These are phyloP conservation scores for Conops quadrifasciatus DNA, from an alignment of 2,888 invertebrate species.

Conservation along the genomic window DNA sequence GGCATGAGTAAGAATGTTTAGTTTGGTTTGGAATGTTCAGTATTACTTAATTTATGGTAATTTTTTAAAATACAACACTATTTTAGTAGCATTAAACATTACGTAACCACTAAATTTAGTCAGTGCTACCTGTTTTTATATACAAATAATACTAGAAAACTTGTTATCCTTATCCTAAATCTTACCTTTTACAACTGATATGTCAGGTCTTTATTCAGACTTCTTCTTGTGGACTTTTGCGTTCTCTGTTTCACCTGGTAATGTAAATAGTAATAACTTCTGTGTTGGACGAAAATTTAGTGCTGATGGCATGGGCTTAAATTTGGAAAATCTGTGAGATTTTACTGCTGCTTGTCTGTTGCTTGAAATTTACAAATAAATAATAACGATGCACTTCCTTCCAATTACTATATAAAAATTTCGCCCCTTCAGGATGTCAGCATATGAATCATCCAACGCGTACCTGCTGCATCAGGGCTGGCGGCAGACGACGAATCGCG, in stretches of 20 bases:
- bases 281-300: slow-evolving; percentile 10
- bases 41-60: background rate
- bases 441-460: slow-evolving; percentile 20
- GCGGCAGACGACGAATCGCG: background rate
- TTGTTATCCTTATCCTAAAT: background rate
- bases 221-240: slow-evolving; percentile 4
- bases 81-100: background rate
- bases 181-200: slow-evolving; percentile 26
- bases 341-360: background rate
- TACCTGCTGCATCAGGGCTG: background rate
- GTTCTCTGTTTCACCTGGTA: background rate
- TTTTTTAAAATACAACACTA: background rate
- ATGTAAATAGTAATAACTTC: background rate
- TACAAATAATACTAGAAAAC: background rate
- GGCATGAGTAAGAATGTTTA: background rate
- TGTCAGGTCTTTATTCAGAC: slow-evolving; percentile 23
- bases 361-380: too few relatives aligned
- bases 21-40: background rate
- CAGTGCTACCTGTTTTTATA: too few relatives aligned
- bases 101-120: too few relatives aligned
- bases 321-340: background rate
- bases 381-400: too few relatives aligned
- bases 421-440: background rate
- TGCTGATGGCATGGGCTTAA: background rate
- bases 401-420: background rate